These are phyloP conservation scores for Takifugu bimaculatus DNA, from an alignment of 2,113 vertebrate genomes.

Conservation along the genomic window DNA sequence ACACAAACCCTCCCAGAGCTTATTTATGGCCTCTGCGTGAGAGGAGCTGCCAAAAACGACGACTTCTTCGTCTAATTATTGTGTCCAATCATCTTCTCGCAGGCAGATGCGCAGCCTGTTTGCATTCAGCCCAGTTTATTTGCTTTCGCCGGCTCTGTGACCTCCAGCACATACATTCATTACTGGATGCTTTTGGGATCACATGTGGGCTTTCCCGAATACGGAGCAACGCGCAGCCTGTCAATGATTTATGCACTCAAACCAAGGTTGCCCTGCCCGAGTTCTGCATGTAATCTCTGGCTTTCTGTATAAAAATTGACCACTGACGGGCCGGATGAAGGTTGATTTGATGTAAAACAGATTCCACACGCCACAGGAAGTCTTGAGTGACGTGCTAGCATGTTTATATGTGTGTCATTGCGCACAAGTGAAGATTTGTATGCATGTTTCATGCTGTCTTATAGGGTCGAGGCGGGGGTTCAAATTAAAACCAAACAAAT, in stretches of 20 bases:
- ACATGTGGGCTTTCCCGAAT: constrained; percentile 24
- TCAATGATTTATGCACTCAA: constrained; percentile 39
- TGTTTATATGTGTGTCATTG: not conserved
- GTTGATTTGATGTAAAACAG: constrained; percentile 36
- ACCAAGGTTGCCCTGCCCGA: constrained; percentile 40
- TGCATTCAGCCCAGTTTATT: constrained; percentile 38
- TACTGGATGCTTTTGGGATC: constrained; percentile 35
- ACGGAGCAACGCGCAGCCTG: not conserved
- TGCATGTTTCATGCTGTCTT: no score
- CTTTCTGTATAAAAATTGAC: constrained; percentile 25
- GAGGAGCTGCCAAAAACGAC: constrained; percentile 9
- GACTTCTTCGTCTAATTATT: constrained; percentile 19
- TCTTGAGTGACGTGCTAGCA: constrained; percentile 25
- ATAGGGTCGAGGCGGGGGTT: no score
- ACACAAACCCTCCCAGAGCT: not conserved
- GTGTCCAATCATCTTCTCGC: constrained; percentile 19
- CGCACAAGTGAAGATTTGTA: not conserved
- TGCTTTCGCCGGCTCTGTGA: constrained; percentile 41
- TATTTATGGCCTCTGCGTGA: not conserved
- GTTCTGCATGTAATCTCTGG: constrained; percentile 16
- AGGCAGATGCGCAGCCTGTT: constrained; percentile 22
- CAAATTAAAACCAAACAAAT: not conserved
- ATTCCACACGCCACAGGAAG: constrained; percentile 8
- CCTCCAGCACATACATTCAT: constrained; percentile 43
- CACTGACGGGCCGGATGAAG: constrained; percentile 21